Conservation (phyloP, 2,113 vertebrate species). For the Hucho hucho region DNA sequence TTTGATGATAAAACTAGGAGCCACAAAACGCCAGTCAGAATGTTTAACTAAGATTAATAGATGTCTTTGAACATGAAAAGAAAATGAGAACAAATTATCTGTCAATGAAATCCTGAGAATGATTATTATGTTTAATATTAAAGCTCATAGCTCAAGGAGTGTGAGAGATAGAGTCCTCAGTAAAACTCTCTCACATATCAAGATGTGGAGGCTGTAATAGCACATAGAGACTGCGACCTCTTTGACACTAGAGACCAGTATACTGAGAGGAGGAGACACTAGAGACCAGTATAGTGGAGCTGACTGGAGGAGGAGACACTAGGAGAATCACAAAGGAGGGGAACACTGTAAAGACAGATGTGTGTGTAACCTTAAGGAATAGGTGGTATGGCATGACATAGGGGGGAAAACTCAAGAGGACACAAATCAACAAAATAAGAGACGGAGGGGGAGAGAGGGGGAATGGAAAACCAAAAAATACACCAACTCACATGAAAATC, state of each 20-base stretch:
- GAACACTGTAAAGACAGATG: no score
- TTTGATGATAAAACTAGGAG: constrained; percentile 22
- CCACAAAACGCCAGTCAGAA: constrained; percentile 28
- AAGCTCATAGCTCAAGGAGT: no score
- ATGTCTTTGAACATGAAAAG: constrained; percentile 22
- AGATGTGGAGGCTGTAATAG: no score
- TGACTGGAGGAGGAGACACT: no score
- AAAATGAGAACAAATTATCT: constrained; percentile 5
- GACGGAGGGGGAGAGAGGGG: neutral
- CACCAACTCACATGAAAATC: constrained; percentile 95
- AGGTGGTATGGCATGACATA: neutral
- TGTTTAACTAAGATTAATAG: constrained; percentile 29
- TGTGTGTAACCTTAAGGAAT: neutral
- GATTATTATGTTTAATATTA: constrained; percentile 15
- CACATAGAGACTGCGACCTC: no score
- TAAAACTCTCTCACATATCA: no score
- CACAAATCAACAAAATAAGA: neutral
- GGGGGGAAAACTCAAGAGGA: neutral
- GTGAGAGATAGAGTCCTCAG: no score
- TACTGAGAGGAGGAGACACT: no score
- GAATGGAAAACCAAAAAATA: constrained; percentile 63
- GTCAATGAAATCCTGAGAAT: constrained; percentile 7
- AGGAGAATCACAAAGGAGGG: no score
- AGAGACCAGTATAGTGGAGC: no score
- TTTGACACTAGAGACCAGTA: no score